Percentiles rank a stretch among this genome's conserved stretches.
Evolutionary conservation across 2,797 vertebrate genomes (phyloP).

Genomic region (Smutsia temminckii): DNA sequence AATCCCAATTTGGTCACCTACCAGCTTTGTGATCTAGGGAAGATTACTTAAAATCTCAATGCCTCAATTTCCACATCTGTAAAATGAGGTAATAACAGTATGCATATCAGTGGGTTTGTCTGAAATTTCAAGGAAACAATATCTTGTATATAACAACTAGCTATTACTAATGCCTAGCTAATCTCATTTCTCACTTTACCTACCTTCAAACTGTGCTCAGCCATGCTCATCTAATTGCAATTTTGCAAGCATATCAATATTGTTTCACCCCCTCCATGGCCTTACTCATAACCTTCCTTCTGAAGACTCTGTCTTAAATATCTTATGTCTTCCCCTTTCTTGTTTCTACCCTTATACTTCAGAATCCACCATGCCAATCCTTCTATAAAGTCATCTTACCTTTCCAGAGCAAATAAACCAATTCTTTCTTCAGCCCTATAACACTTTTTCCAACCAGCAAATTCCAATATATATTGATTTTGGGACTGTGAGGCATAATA

Average conservation of each 20-base stretch:
- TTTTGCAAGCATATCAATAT: not conserved
- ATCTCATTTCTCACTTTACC: not conserved
- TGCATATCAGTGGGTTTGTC: not conserved
- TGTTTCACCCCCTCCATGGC: not conserved
- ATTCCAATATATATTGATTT: not conserved
- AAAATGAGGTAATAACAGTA: not conserved
- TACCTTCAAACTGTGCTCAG: not conserved
- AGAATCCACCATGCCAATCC: not conserved
- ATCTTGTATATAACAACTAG: not conserved
- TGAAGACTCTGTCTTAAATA: not conserved
- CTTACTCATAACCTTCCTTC: not conserved
- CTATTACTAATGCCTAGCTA: not conserved
- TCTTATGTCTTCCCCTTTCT: not conserved
- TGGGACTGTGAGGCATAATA: not conserved
- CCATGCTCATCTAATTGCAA: not conserved
- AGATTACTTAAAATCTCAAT: not conserved
- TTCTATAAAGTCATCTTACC: not conserved
- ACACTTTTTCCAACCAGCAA: not conserved
- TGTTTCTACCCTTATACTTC: not conserved
- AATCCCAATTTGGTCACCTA: not conserved
- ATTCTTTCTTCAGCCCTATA: not conserved
- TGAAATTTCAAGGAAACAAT: not conserved
- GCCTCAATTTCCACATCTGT: not conserved
- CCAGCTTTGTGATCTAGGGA: not conserved
- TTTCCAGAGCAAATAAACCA: not conserved